Evolutionary conservation across 2,888 invertebrate species (phyloP).

Genomic region (Nowickia ferox): DNA sequence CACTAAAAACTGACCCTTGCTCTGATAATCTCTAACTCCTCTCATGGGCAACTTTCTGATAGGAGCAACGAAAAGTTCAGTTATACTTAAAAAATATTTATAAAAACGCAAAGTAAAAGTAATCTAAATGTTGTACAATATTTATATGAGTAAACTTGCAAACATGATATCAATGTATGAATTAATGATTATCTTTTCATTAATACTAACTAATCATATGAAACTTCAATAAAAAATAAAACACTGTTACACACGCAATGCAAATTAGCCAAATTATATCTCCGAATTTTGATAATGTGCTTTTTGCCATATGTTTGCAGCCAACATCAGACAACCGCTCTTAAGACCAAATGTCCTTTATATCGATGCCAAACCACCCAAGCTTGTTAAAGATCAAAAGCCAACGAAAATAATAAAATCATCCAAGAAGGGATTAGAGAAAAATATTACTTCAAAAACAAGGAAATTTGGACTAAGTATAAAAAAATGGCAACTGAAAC

Average conservation of each 20-base stretch:
- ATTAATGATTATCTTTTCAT: too few relatives aligned
- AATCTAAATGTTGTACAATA: too few relatives aligned
- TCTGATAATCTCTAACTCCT: too few relatives aligned
- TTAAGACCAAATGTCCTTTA: conserved; percentile 66
- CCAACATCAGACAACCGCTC: conserved; percentile 57
- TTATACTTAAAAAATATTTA: too few relatives aligned
- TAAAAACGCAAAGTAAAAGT: too few relatives aligned
- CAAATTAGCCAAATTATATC: conserved; percentile 49
- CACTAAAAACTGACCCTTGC: too few relatives aligned
- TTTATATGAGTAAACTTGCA: too few relatives aligned
- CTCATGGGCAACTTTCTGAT: too few relatives aligned
- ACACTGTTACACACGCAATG: conserved; percentile 18
- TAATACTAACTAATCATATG: not conserved
- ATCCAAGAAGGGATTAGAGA: conserved; percentile 26
- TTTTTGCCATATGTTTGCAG: conserved; percentile 71
- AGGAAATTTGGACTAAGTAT: not conserved
- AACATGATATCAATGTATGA: too few relatives aligned
- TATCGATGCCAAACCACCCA: conserved; percentile 64
- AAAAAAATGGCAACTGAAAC: conserved; percentile 18
- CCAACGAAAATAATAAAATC: conserved; percentile 33
- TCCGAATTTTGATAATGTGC: conserved; percentile 71
- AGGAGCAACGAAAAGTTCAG: too few relatives aligned
- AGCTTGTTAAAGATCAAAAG: conserved; percentile 54
- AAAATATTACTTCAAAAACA: conserved; percentile 16
- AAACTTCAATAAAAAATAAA: conserved; percentile 15